Evolutionary conservation across 2,113 vertebrate genomes (phyloP).

Genomic region (Pygoscelis adeliae): DNA sequence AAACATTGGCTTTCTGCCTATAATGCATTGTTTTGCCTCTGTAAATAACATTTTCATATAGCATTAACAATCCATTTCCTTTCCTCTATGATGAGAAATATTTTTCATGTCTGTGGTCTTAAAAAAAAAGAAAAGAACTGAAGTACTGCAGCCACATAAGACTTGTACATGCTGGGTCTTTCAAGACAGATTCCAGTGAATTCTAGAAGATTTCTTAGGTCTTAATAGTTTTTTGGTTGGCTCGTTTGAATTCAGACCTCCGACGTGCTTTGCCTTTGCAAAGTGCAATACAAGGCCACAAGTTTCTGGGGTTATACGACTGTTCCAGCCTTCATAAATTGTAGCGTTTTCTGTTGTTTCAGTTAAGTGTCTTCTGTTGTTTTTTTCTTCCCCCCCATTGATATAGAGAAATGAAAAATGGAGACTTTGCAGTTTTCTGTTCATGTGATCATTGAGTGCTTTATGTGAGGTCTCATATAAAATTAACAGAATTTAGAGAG

Average conservation of each 20-base stretch:
- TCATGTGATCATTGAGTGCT: not conserved
- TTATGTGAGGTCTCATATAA: constrained; percentile 36
- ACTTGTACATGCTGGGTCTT: not conserved
- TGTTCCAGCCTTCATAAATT: not conserved
- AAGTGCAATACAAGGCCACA: not conserved
- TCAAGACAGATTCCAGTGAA: not conserved
- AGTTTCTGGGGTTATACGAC: not conserved
- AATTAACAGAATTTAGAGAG: constrained; percentile 54
- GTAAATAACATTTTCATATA: not conserved
- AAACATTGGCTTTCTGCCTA: not conserved
- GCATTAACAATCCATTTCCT: constrained; percentile 1
- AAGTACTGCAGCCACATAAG: not conserved
- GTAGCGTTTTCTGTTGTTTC: not conserved
- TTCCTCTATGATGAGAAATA: not conserved
- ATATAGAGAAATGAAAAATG: not conserved
- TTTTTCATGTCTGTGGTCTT: not conserved
- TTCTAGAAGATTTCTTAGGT: not conserved
- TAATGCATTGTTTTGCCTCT: not conserved
- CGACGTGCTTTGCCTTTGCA: not conserved
- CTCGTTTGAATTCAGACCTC: not conserved
- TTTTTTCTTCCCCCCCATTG: fast-evolving
- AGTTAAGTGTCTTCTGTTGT: not conserved
- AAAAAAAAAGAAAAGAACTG: not conserved
- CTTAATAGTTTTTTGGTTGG: not conserved
- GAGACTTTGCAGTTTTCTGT: not conserved